Evolutionary conservation across 2,888 invertebrate genomes (phyloP).

Genomic region (Chrysotoxum bicinctum): DNA sequence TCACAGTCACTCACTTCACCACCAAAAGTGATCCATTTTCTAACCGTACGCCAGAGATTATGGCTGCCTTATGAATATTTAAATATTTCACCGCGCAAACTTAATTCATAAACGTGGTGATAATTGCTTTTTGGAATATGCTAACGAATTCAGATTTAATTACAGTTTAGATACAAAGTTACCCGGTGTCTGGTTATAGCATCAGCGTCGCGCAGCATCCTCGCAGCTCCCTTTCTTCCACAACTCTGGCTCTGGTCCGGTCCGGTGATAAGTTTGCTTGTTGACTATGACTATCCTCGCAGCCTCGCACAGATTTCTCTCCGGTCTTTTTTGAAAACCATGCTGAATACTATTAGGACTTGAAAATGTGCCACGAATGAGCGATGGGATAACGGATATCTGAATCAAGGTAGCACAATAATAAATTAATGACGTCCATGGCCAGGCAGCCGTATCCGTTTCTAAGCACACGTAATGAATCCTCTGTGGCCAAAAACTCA

Average conservation of each 20-base stretch:
- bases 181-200: conserved; percentile 40
- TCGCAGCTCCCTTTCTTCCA: not conserved
- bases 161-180: conserved; percentile 71
- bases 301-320: conserved; percentile 7
- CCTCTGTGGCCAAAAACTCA: conserved; percentile 18
- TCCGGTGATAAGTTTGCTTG: conserved; percentile 23
- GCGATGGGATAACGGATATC: conserved; percentile 60
- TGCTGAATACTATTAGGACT: conserved; percentile 4
- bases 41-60: conserved; percentile 66
- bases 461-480: conserved; percentile 46
- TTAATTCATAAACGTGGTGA: conserved; percentile 70
- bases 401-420: conserved; percentile 62
- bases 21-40: conserved; percentile 58
- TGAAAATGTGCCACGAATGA: conserved; percentile 50
- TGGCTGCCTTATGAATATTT: conserved; percentile 68
- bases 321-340: conserved; percentile 4
- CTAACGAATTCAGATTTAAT: conserved; percentile 72
- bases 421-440: conserved; percentile 59
- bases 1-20: conserved; percentile 13
- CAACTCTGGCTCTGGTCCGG: not conserved
- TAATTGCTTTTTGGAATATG: conserved; percentile 72
- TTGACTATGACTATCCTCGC: conserved; percentile 15
- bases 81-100: conserved; percentile 68
- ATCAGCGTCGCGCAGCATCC: conserved; percentile 24
- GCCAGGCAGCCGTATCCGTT: conserved; percentile 23